phyloP scores from a whole-genome alignment of 1,140 invertebrate genomes.

The Homarus americanus region DNA sequence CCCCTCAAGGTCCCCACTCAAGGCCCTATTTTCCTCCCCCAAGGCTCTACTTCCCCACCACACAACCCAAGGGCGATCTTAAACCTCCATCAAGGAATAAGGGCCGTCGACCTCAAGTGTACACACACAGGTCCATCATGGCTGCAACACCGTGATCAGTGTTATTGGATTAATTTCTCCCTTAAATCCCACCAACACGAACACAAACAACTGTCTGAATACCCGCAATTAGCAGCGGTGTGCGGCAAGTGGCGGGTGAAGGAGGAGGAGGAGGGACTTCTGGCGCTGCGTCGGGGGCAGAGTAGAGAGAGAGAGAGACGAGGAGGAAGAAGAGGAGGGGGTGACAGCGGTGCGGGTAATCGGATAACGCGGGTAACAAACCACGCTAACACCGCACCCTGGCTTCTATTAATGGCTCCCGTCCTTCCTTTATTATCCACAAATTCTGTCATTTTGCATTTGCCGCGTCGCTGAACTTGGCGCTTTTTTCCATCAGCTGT shows the following conservation, averaged over 20 bases:
- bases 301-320: not conserved
- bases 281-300: not conserved
- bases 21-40: no score
- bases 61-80: no score
- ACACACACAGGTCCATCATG: not conserved
- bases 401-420: conserved; percentile 57
- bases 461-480: conserved; percentile 56
- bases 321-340: not conserved
- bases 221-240: conserved; percentile 15
- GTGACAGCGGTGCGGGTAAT: conserved; percentile 31
- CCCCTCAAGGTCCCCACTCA: no score
- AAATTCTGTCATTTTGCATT: conserved; percentile 68
- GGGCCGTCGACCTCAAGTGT: no score
- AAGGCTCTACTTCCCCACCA: no score
- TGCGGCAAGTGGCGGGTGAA: not conserved
- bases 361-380: conserved; percentile 60
- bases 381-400: conserved; percentile 61
- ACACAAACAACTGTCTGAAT: conserved; percentile 15
- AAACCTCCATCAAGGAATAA: no score
- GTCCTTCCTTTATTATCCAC: conserved; percentile 58
- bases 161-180: conserved; percentile 36
- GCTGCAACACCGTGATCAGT: not conserved
- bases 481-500: conserved; percentile 62
- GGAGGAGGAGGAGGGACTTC: not conserved
- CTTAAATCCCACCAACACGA: conserved; percentile 5